phyloP scores from a whole-genome alignment of 2,797 vertebrate genomes.

The Phrynocephalus vlangalii region DNA sequence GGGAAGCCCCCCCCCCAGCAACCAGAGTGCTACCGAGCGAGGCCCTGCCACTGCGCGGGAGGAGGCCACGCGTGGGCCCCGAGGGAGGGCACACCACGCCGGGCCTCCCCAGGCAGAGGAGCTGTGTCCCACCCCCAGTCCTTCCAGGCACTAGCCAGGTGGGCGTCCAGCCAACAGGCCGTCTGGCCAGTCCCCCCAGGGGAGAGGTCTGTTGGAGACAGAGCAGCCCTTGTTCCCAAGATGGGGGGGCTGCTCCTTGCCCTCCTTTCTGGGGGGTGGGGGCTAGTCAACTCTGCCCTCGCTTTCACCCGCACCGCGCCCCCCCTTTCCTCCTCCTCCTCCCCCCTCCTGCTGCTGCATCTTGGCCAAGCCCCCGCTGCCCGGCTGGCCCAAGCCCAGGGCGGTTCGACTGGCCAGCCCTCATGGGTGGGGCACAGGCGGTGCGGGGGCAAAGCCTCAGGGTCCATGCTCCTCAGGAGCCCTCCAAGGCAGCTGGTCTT shows the following conservation, averaged over 20 bases:
- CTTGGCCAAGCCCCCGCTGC: too few species aligned
- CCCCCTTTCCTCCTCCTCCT: too few species aligned
- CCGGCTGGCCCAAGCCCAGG: not conserved
- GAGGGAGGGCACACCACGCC: not conserved
- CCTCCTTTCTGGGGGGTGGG: not conserved
- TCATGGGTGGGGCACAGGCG: not conserved
- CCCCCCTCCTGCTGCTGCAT: too few species aligned
- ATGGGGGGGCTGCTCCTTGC: not conserved
- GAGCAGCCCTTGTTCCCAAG: conserved; percentile 1
- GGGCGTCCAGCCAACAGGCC: not conserved
- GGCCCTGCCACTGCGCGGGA: too few species aligned
- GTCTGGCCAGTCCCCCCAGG: conserved; percentile 25
- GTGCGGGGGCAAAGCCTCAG: not conserved
- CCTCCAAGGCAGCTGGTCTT: too few species aligned
- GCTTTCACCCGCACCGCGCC: too few species aligned
- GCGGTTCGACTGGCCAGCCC: not conserved
- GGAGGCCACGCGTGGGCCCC: not conserved
- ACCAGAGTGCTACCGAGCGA: conserved; percentile 4
- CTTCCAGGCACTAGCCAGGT: conserved; percentile 8
- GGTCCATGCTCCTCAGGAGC: too few species aligned
- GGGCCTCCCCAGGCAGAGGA: not conserved
- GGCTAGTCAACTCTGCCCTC: not conserved
- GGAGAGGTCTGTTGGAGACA: not conserved
- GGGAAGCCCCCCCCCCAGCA: not conserved
- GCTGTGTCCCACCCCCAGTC: too few species aligned